Percentiles rank a stretch among this genome's conserved stretches.
These are phyloP conservation scores for Scaptomyza cyrtandrae DNA, from an alignment of 2,888 invertebrate genomes.

Conservation along the genomic window DNA sequence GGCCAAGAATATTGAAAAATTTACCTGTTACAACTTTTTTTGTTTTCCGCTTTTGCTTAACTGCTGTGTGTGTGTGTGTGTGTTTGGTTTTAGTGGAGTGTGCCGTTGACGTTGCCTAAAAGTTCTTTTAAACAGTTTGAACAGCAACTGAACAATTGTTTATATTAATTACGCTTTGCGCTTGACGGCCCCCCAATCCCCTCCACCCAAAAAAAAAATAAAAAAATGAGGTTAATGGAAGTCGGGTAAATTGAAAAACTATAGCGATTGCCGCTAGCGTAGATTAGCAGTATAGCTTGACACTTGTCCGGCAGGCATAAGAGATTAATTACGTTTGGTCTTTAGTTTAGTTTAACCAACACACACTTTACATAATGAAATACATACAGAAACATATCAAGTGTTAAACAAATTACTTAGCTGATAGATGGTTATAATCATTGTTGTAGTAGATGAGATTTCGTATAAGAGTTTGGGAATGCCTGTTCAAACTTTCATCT, in stretches of 20 bases:
- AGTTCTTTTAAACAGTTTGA: slow-evolving; percentile 39
- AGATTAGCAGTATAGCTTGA: neutral
- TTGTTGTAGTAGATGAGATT: no score
- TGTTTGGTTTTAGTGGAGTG: slow-evolving; percentile 18
- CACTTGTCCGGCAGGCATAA: slow-evolving; percentile 19
- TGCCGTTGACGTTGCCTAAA: slow-evolving; percentile 44
- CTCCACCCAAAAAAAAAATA: no score
- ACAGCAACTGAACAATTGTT: slow-evolving; percentile 25
- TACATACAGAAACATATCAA: slow-evolving; percentile 21
- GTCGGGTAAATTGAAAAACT: slow-evolving; percentile 4
- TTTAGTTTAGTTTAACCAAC: slow-evolving; percentile 40
- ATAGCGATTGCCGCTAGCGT: slow-evolving; percentile 9
- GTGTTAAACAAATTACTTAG: neutral
- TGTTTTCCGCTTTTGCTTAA: neutral
- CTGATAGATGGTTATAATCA: neutral
- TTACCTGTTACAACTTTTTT: slow-evolving; percentile 8
- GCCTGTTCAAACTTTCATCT: neutral
- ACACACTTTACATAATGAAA: slow-evolving; percentile 42
- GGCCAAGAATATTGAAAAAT: slow-evolving; percentile 34
- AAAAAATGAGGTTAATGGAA: slow-evolving; percentile 25
- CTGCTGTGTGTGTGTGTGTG: neutral
- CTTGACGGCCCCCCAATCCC: slow-evolving; percentile 11
- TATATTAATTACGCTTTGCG: slow-evolving; percentile 42
- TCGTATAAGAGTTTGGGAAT: neutral
- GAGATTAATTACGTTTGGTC: slow-evolving; percentile 47